phyloP scores from a whole-genome alignment of 2,113 vertebrate genomes.

The Thymallus thymallus region DNA sequence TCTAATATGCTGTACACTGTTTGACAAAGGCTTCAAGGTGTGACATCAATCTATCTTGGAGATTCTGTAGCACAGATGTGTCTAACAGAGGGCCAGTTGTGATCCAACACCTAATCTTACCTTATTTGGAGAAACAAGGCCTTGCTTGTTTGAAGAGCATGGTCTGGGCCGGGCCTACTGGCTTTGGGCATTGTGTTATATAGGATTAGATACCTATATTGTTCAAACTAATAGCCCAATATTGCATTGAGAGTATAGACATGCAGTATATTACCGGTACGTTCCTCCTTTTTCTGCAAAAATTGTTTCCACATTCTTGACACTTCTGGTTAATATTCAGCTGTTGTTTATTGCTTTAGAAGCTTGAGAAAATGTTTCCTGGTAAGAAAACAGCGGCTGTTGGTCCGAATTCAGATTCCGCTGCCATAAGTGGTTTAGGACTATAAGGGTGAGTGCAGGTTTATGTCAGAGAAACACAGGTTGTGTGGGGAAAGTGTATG shows the following conservation, averaged over 20 bases:
- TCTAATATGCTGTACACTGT: too few relatives aligned
- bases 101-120: too few relatives aligned
- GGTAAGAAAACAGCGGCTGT: conserved; percentile 41
- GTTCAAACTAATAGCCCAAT: background rate
- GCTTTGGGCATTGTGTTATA: background rate
- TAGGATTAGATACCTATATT: conserved; percentile 27
- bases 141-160: too few relatives aligned
- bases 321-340: conserved; percentile 27
- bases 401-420: conserved; percentile 24
- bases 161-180: too few relatives aligned
- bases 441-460: conserved; percentile 23
- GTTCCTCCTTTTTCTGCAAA: conserved; percentile 19
- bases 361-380: conserved; percentile 29
- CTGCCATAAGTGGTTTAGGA: conserved; percentile 35
- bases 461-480: conserved; percentile 19
- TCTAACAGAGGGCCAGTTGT: too few relatives aligned
- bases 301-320: conserved; percentile 47
- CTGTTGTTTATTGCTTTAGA: conserved; percentile 45
- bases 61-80: too few relatives aligned
- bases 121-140: too few relatives aligned
- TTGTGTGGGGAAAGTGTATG: conserved; percentile 23
- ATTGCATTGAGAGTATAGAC: conserved; percentile 22
- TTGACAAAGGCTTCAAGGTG: too few relatives aligned
- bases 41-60: too few relatives aligned
- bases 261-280: background rate